Conservation (phyloP, 1,140 invertebrate genomes). For the Heliconius eleuchia region DNA sequence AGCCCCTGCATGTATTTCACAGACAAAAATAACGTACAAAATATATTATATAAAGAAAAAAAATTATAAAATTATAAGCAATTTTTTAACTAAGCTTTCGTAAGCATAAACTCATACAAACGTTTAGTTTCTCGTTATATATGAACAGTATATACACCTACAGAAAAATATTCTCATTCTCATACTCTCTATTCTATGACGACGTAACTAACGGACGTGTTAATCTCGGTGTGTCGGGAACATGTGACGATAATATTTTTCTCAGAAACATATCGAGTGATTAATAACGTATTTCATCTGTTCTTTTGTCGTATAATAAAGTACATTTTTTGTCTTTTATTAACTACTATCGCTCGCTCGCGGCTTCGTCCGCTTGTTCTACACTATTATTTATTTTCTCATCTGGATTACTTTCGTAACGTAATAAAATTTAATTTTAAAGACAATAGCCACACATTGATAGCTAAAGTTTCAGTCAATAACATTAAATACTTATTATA, state of each 20-base stretch:
- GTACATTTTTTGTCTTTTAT: conserved; percentile 37
- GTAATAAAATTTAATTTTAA: too few relatives aligned
- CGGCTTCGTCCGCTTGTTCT: too few relatives aligned
- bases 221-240: conserved; percentile 72
- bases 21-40: too few relatives aligned
- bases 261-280: conserved; percentile 65
- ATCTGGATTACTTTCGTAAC: too few relatives aligned
- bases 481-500: too few relatives aligned
- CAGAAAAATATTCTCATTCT: background rate
- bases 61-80: too few relatives aligned
- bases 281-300: conserved; percentile 74
- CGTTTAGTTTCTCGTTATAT: background rate
- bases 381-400: too few relatives aligned
- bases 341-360: background rate
- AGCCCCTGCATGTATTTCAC: too few relatives aligned
- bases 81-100: too few relatives aligned
- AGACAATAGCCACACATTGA: too few relatives aligned
- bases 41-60: too few relatives aligned
- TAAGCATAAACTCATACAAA: background rate
- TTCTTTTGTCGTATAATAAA: conserved; percentile 50
- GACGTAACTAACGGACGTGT: conserved; percentile 59
- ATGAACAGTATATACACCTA: background rate
- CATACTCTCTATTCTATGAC: conserved; percentile 4
- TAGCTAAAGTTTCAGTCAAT: too few relatives aligned
- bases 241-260: conserved; percentile 77